Evolutionary conservation across 2,113 vertebrate genomes (phyloP).

Genomic region (Platycercus adscitus): DNA sequence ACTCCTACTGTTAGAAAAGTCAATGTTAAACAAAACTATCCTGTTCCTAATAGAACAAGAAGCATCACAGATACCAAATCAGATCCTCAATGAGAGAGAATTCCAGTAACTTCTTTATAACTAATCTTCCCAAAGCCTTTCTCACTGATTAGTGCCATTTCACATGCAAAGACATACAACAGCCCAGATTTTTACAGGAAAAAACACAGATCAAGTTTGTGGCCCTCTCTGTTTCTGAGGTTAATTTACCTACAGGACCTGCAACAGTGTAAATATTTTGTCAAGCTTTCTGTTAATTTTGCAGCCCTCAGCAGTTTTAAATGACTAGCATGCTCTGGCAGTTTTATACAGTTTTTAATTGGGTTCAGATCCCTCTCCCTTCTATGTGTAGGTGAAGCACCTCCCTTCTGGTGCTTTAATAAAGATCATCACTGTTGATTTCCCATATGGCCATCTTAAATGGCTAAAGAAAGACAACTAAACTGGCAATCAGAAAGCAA

Average conservation of each 20-base stretch:
- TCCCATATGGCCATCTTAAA: conserved; percentile 24
- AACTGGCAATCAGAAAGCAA: conserved; percentile 36
- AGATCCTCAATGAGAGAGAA: not conserved
- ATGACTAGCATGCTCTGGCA: not conserved
- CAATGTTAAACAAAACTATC: not conserved
- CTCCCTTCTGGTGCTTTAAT: not conserved
- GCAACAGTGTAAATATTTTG: not conserved
- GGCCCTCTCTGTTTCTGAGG: not conserved
- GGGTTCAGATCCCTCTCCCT: not conserved
- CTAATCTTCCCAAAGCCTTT: not conserved
- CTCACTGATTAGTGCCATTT: not conserved
- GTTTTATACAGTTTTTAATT: conserved; percentile 30
- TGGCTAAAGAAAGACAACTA: conserved; percentile 20
- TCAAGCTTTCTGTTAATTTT: not conserved
- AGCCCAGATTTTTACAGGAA: not conserved
- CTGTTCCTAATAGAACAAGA: not conserved
- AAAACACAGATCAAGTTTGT: not conserved
- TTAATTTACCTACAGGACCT: not conserved
- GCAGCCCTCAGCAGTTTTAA: not conserved
- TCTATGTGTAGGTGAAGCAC: not conserved
- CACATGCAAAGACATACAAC: not conserved
- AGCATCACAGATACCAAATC: not conserved
- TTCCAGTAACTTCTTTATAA: not conserved
- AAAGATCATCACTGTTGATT: conserved; percentile 43
- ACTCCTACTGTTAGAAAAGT: not conserved